Percentiles rank a stretch among this genome's conserved stretches.
Evolutionary conservation across 2,888 invertebrate genomes (phyloP).

Genomic region (Stratiomys singularior): DNA sequence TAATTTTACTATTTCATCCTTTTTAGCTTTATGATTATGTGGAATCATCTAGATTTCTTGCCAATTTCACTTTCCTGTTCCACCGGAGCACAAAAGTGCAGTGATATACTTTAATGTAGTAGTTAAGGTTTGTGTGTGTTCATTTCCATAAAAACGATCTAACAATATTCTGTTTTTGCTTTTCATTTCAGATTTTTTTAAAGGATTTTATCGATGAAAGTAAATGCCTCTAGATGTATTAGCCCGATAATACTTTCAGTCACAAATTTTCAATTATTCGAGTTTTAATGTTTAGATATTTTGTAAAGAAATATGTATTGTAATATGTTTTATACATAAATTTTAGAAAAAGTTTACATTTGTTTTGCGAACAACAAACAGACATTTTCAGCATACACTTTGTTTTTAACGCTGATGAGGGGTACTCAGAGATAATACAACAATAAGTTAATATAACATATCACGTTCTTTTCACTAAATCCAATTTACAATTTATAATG

Average conservation of each 20-base stretch:
- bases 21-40: slow-evolving; percentile 28
- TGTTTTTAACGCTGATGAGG: no score
- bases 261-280: slow-evolving; percentile 17
- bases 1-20: background rate
- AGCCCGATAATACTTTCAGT: background rate
- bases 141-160: no score
- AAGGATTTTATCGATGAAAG: background rate
- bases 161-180: background rate
- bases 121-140: background rate
- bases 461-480: no score
- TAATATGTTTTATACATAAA: slow-evolving; percentile 30
- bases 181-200: slow-evolving; percentile 5
- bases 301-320: slow-evolving; percentile 23
- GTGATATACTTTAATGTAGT: slow-evolving; percentile 37
- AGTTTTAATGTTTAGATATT: slow-evolving; percentile 12
- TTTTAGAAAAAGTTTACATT: background rate
- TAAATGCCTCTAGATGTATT: background rate
- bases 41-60: slow-evolving; percentile 35
- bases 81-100: slow-evolving; percentile 31
- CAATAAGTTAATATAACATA: no score
- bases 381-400: background rate
- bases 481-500: no score
- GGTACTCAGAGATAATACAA: no score
- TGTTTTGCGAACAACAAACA: background rate
- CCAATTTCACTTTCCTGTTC: slow-evolving; percentile 38